A percentile compares a stretch with the other conserved stretches of the same genome.
These are phyloP conservation scores for Sepioteuthis lessoniana DNA, from an alignment of 2,888 invertebrate species.

Conservation along the genomic window DNA sequence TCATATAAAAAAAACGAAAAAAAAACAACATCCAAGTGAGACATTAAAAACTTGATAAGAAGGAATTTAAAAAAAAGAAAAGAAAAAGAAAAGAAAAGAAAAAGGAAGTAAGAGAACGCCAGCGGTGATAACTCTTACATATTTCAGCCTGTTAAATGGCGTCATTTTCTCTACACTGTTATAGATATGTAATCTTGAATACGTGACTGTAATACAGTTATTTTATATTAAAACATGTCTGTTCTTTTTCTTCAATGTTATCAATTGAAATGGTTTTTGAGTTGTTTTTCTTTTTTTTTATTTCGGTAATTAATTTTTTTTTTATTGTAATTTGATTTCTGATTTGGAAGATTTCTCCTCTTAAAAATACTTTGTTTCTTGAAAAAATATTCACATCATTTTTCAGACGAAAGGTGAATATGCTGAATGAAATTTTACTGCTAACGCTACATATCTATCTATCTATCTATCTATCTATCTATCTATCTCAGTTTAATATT, in stretches of 20 bases:
- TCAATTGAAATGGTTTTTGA: not conserved
- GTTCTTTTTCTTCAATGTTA: slow-evolving; percentile 25
- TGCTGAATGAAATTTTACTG: too few relatives aligned
- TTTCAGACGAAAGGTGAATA: too few relatives aligned
- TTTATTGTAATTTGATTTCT: too few relatives aligned
- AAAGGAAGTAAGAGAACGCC: not conserved
- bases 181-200: not conserved
- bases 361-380: too few relatives aligned
- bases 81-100: not conserved
- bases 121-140: not conserved
- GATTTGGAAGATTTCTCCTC: too few relatives aligned
- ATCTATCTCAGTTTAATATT: too few relatives aligned
- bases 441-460: not conserved
- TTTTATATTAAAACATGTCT: too few relatives aligned
- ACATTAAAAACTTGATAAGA: too few relatives aligned
- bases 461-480: too few relatives aligned
- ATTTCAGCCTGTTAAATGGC: not conserved
- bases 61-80: not conserved
- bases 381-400: too few relatives aligned
- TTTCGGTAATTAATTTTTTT: not conserved
- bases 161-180: not conserved
- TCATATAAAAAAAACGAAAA: not conserved
- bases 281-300: not conserved
- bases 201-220: not conserved
- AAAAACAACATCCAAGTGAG: too few relatives aligned